Conservation (phyloP, 2,113 vertebrate species). For the Rattus norvegicus region DNA sequence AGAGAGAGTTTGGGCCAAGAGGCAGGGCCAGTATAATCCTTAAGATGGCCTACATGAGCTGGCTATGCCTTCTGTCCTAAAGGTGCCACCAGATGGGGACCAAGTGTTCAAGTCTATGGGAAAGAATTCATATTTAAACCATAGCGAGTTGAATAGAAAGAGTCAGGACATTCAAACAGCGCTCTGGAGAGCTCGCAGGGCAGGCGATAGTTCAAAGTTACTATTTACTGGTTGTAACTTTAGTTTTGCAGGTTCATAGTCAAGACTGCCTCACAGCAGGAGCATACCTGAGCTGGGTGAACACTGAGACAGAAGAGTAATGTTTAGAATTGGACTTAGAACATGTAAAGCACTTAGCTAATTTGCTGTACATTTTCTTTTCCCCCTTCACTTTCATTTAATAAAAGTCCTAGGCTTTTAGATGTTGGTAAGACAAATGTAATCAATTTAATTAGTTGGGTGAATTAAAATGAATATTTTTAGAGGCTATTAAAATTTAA, state of each 20-base stretch:
- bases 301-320: background rate
- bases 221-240: background rate
- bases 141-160: background rate
- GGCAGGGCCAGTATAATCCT: background rate
- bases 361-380: slow-evolving; percentile 32
- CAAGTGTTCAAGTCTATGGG: background rate
- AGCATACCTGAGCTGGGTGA: background rate
- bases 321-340: background rate
- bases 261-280: background rate
- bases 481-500: slow-evolving; percentile 54
- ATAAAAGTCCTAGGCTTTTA: slow-evolving; percentile 50
- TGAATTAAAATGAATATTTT: slow-evolving; percentile 68
- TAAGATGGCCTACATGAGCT: background rate
- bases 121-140: background rate
- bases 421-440: slow-evolving; percentile 41
- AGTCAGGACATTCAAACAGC: background rate
- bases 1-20: background rate
- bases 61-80: background rate
- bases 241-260: background rate
- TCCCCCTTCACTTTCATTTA: slow-evolving; percentile 28
- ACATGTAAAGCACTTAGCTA: background rate
- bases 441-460: slow-evolving; percentile 64
- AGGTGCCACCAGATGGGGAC: background rate
- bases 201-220: background rate
- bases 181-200: background rate